Percentiles rank a stretch among this genome's conserved stretches.
phyloP scores from a whole-genome alignment of 2,113 vertebrate species.

The Ondatra zibethicus region DNA sequence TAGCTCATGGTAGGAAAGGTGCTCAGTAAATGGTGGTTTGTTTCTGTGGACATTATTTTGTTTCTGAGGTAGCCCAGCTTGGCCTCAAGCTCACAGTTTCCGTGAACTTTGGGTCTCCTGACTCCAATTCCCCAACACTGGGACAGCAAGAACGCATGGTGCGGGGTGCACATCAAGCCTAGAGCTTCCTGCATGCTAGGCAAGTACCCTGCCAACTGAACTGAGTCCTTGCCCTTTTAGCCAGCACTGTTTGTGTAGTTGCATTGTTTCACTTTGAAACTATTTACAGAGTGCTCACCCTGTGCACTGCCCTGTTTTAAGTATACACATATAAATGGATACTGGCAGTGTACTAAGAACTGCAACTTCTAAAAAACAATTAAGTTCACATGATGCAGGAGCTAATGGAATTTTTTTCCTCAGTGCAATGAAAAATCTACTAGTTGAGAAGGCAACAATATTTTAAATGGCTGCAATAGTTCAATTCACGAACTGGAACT shows the following conservation, averaged over 20 bases:
- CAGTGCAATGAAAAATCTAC: slow-evolving; percentile 71
- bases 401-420: slow-evolving; percentile 76
- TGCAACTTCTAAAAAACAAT: slow-evolving; percentile 67
- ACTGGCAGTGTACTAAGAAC: slow-evolving; percentile 31
- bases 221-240: background rate
- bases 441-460: slow-evolving; percentile 48
- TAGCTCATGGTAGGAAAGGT: background rate
- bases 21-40: background rate
- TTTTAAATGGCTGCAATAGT: slow-evolving; percentile 69
- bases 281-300: background rate
- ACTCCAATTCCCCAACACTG: background rate
- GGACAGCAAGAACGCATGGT: no score
- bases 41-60: background rate
- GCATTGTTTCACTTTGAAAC: background rate
- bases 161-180: background rate
- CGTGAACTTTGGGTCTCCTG: background rate
- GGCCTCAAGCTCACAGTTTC: background rate
- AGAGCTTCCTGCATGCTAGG: background rate
- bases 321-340: background rate
- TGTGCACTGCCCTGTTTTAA: slow-evolving; percentile 8
- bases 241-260: background rate
- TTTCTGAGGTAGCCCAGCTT: background rate
- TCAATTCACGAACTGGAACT: slow-evolving; percentile 71
- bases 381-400: slow-evolving; percentile 62
- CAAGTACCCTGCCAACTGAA: no score